Evolutionary conservation across 1,140 invertebrate genomes (phyloP).

Genomic region (Drosophila yakuba): DNA sequence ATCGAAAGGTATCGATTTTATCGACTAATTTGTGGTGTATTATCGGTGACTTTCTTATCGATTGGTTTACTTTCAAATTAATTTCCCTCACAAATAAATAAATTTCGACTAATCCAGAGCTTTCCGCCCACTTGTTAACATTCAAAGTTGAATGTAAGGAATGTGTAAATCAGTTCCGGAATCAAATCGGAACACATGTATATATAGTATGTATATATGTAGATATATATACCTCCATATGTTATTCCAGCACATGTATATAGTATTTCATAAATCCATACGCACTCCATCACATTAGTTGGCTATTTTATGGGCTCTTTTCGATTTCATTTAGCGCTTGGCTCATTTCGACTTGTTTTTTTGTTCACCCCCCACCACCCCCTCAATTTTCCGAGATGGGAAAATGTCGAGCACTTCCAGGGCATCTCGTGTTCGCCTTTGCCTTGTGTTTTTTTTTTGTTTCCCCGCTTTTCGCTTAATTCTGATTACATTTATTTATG

Average conservation of each 20-base stretch:
- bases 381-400: neutral
- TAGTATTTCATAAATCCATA: constrained; percentile 56
- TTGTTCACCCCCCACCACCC: neutral
- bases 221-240: constrained; percentile 13
- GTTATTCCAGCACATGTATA: constrained; percentile 17
- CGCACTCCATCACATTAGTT: constrained; percentile 55
- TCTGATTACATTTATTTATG: constrained; percentile 62
- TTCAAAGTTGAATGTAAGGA: neutral
- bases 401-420: constrained; percentile 35
- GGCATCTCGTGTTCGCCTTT: constrained; percentile 26
- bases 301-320: constrained; percentile 55
- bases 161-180: constrained; percentile 40
- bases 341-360: constrained; percentile 42
- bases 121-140: neutral
- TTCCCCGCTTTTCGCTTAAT: constrained; percentile 33
- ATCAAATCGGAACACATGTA: constrained; percentile 15
- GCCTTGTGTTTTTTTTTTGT: constrained; percentile 5
- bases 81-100: too few species aligned
- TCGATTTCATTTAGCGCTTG: constrained; percentile 50
- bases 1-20: neutral
- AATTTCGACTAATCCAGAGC: neutral
- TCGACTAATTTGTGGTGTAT: too few species aligned
- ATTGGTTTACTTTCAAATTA: too few species aligned
- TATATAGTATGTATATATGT: constrained; percentile 12
- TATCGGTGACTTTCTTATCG: too few species aligned